These are phyloP conservation scores for Hiodon tergisus DNA, from an alignment of 2,113 vertebrate species.

Conservation along the genomic window DNA sequence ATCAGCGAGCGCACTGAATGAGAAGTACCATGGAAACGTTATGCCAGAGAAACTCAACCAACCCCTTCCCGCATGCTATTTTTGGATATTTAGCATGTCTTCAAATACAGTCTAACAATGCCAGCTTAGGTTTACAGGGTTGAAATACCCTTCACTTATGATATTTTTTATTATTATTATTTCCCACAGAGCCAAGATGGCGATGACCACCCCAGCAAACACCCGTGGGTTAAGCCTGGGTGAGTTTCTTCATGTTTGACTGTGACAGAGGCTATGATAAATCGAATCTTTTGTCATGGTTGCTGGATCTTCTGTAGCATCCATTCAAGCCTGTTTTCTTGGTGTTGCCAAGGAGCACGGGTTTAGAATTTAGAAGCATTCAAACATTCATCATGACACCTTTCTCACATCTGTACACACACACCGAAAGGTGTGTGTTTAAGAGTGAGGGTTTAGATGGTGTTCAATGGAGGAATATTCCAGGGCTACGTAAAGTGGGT, in stretches of 20 bases:
- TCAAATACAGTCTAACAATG: not conserved
- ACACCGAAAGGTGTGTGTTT: no score
- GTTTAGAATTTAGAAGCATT: no score
- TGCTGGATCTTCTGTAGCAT: not conserved
- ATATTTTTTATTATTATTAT: conserved; percentile 17
- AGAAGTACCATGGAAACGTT: conserved; percentile 28
- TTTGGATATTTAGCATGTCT: not conserved
- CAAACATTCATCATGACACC: no score
- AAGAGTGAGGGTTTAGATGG: no score
- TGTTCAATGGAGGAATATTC: no score
- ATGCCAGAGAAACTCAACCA: conserved; percentile 54
- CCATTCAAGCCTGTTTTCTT: not conserved
- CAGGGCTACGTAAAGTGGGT: not conserved
- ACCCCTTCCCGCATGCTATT: conserved; percentile 24
- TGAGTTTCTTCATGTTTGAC: conserved; percentile 55
- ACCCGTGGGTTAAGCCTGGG: conserved; percentile 83
- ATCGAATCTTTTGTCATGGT: no score
- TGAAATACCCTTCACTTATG: not conserved
- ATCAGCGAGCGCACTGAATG: not conserved
- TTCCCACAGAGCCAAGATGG: conserved; percentile 64
- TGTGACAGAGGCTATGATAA: not conserved
- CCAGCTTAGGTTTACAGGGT: not conserved
- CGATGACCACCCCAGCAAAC: conserved; percentile 69
- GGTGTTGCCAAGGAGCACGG: not conserved
- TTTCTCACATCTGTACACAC: no score